phyloP scores from a whole-genome alignment of 2,888 invertebrate species.

The Thelaira solivaga region DNA sequence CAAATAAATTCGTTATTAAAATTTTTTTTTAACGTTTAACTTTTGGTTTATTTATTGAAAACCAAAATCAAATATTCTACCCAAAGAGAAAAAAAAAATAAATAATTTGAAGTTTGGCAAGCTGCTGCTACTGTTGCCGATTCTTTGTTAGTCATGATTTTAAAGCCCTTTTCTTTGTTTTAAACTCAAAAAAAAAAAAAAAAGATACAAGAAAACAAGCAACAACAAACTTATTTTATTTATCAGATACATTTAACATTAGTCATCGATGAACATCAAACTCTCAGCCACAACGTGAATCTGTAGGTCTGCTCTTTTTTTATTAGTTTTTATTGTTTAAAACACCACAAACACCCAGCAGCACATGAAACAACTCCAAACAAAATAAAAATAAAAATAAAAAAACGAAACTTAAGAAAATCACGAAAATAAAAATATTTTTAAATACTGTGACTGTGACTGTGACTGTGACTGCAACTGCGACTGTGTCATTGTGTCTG shows the following conservation, averaged over 20 bases:
- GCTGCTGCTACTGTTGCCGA: conserved; percentile 24
- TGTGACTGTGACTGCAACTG: too few relatives aligned
- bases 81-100: not conserved
- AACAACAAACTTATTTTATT: conserved; percentile 15
- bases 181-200: not conserved
- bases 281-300: conserved; percentile 27
- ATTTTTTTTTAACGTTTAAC: too few relatives aligned
- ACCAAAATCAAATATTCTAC: not conserved
- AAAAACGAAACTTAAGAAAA: conserved; percentile 26
- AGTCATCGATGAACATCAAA: conserved; percentile 31
- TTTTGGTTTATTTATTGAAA: too few relatives aligned
- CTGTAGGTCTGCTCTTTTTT: conserved; percentile 31
- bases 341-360: not conserved
- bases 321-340: not conserved
- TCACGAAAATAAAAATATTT: conserved; percentile 44
- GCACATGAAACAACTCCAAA: not conserved
- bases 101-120: too few relatives aligned
- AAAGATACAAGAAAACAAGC: not conserved
- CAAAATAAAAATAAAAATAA: not conserved
- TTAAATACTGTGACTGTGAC: too few relatives aligned
- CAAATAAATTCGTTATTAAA: too few relatives aligned
- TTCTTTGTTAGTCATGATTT: conserved; percentile 28
- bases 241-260: conserved; percentile 31
- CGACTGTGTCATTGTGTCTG: conserved; percentile 53
- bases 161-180: not conserved